phyloP scores from a whole-genome alignment of 1,140 invertebrate species.

The Harlomillsia oculata region DNA sequence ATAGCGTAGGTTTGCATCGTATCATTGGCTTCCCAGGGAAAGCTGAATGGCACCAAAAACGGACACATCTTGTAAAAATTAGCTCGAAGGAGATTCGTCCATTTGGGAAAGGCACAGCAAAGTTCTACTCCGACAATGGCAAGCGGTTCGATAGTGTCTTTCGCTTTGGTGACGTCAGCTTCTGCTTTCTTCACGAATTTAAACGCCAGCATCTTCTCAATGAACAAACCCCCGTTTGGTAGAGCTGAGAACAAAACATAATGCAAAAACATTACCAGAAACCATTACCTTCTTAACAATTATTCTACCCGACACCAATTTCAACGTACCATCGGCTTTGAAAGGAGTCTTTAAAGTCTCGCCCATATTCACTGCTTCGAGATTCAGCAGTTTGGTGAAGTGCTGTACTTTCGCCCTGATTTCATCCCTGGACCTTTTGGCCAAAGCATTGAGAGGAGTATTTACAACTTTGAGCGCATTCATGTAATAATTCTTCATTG shows the following conservation, averaged over 20 bases:
- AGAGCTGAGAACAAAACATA: slow-evolving; percentile 10
- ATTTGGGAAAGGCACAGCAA: slow-evolving; percentile 17
- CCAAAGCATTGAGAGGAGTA: slow-evolving; percentile 27
- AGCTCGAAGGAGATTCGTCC: slow-evolving; percentile 17
- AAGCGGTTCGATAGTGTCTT: slow-evolving; percentile 14
- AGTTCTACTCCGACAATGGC: slow-evolving; percentile 24
- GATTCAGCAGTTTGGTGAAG: slow-evolving; percentile 23
- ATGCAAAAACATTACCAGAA: too few relatives aligned
- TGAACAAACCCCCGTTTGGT: slow-evolving; percentile 24
- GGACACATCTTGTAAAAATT: slow-evolving; percentile 33
- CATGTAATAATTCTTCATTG: slow-evolving; percentile 26
- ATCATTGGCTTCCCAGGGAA: slow-evolving; percentile 16
- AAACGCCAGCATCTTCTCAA: slow-evolving; percentile 23
- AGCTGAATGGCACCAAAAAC: slow-evolving; percentile 31
- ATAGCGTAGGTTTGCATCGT: slow-evolving; percentile 21
- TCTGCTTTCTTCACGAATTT: slow-evolving; percentile 34
- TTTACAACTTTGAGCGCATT: slow-evolving; percentile 27
- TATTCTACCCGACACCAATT: too few relatives aligned
- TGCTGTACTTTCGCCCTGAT: slow-evolving; percentile 18
- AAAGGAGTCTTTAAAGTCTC: slow-evolving; percentile 12
- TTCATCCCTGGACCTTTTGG: slow-evolving; percentile 9
- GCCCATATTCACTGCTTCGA: slow-evolving; percentile 12
- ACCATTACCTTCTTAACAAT: too few relatives aligned
- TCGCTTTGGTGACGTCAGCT: slow-evolving; percentile 24
- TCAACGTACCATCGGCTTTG: slow-evolving; percentile 3